Conservation (phyloP, 1,140 invertebrate species). For the Aplysia californica region DNA sequence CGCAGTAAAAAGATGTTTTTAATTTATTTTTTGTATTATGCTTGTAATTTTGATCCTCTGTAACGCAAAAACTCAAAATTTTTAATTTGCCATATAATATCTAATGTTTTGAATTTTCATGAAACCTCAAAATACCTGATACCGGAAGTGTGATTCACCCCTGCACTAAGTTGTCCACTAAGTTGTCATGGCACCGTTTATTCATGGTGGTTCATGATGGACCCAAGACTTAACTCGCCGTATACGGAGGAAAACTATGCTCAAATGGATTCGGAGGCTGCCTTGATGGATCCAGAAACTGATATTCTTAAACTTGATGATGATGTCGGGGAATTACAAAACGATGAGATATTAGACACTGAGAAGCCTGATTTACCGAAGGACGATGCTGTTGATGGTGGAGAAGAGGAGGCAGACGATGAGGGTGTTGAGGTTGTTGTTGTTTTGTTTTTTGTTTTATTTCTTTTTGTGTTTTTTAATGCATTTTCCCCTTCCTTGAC, state of each 20-base stretch:
- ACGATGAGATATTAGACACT: neutral
- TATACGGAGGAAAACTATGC: constrained; percentile 43
- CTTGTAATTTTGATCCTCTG: too few species aligned
- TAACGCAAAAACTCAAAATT: too few species aligned
- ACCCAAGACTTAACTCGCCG: neutral
- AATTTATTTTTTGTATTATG: too few species aligned
- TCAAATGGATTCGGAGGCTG: constrained; percentile 45
- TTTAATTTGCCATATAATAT: too few species aligned
- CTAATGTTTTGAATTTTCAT: too few species aligned
- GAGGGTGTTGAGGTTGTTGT: too few species aligned
- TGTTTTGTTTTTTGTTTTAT: too few species aligned
- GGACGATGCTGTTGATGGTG: neutral
- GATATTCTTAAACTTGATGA: constrained; percentile 50
- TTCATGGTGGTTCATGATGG: neutral
- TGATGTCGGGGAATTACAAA: too few species aligned
- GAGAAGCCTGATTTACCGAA: neutral
- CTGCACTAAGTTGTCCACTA: neutral
- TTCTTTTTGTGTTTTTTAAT: too few species aligned
- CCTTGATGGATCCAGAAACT: constrained; percentile 46
- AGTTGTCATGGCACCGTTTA: neutral
- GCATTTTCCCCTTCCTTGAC: too few species aligned
- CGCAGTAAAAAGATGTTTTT: too few species aligned
- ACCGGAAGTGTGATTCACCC: neutral
- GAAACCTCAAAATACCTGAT: too few species aligned
- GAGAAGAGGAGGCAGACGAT: neutral